Evolutionary conservation across 2,797 vertebrate species (phyloP), one percentile per base, ranked within the genome.

Genomic region (Tapirus indicus): DNA sequence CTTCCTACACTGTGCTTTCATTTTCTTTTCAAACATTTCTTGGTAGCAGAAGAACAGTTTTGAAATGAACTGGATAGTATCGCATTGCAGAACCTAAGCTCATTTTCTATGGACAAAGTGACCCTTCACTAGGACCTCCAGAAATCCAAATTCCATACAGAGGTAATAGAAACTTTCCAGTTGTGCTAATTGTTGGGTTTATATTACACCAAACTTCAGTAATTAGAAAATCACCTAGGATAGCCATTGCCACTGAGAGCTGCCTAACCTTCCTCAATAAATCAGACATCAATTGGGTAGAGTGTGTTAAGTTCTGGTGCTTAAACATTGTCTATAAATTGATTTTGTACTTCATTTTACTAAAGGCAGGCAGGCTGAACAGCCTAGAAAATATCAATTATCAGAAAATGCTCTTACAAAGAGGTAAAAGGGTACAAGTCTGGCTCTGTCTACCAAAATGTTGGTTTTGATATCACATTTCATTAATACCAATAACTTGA

Each of bases 21-120:
- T 92, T 96, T 95, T 91, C 64, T 96, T 95, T 87, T 85, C 75
- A 96, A 95, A 72, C 18, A 97, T 92, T 89, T 91, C 92, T 94
- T 78, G 38, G 29, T 60, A 93, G 80, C 13, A 72, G 95, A 95
- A 78, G 69, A 71, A 85, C 23, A 95, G 62, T 56, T 93, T 94
- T 86, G 64, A 79, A 97, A 79, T 82, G 64, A 79, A 87, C 52
- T 84, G 17, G 78, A 88, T 69, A 88, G 38, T 54, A 72, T 88
- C 44, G 79, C 12, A 88, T 4, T 27, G n/a, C 11, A 83, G 72
- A 95, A 89, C 13, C 21, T 88, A 96, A 95, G 85, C 64, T 91
- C 72, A 93, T 96, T 92, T 97, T 92, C 85, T 94, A 7, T 35
- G 69, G 44, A 91, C 69, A 85, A 85, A 29, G 82, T 62, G 71